phyloP scores from a whole-genome alignment of 1,140 invertebrate species.

The Sycophila sp. region DNA sequence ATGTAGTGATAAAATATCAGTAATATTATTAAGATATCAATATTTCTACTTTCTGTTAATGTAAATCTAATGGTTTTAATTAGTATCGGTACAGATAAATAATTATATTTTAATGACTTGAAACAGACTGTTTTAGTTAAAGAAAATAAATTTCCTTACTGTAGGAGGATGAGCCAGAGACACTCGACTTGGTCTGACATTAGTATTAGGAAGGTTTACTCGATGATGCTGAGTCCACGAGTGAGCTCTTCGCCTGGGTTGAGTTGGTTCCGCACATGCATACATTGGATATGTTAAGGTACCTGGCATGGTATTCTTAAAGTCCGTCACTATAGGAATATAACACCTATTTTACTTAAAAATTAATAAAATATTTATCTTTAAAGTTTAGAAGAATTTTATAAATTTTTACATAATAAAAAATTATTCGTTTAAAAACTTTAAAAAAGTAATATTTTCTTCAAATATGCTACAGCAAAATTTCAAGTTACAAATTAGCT shows the following conservation, averaged over 20 bases:
- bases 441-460: not conserved
- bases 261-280: constrained; percentile 55
- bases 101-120: no score
- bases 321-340: not conserved
- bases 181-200: constrained; percentile 47
- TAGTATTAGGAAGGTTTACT: constrained; percentile 37
- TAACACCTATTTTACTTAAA: constrained; percentile 13
- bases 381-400: not conserved
- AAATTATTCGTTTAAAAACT: no score
- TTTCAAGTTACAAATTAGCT: no score
- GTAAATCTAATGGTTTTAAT: not conserved
- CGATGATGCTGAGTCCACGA: constrained; percentile 53
- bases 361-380: not conserved
- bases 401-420: no score
- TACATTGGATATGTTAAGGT: constrained; percentile 63
- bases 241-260: constrained; percentile 55
- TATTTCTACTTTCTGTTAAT: not conserved
- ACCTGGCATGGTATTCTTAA: constrained; percentile 56
- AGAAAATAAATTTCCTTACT: constrained; percentile 12
- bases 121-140: no score
- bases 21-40: no score
- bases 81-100: no score
- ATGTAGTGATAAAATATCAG: no score
- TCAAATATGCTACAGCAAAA: no score
- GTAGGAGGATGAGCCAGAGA: constrained; percentile 41